Base-by-base conservation (phyloP, 2,113 vertebrate genomes). In the Castor canadensis region DNA sequence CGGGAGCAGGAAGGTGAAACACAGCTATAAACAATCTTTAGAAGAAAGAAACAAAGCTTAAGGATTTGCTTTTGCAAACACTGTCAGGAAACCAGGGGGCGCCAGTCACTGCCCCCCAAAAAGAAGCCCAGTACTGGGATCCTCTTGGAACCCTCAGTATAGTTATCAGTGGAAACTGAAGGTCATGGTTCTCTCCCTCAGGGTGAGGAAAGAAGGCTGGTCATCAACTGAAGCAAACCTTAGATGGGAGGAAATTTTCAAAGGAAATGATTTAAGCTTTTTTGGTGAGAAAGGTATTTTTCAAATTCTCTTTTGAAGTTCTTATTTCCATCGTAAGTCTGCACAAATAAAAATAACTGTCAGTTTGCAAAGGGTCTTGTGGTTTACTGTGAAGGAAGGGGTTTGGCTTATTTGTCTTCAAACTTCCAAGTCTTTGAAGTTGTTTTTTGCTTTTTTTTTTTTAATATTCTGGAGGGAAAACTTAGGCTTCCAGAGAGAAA, bases 301-400 rank as follows among this genome's bases (percentile, higher is more conserved):
- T 97, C 62, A 93, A 95, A 91, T 89, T 90, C 24, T 91, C 87
- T 79, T 96, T 95, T 95, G 94, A 96, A 95, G 91, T 89, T 95
- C 84, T 94, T 91, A 96, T 98, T 97, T 97, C 94, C 96, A 95
- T 95, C 71, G 81, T 67, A 91, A 96, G 91, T 94, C 76, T 95
- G 88, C 90, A 96, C 83, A 98, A 95, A 95, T 96, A 96, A 95
- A 98, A 98, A 97, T 94, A 95, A 97, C 90, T 88, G 93, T 87
- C 83, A 73, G 69, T 86, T 98, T 96, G 96, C 96, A 97, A 97
- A 96, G 82, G 67, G 88, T 92, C 81, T 81, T 86, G 94, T 32
- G 56, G 90, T 91, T 97, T 69, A 52, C 52, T 26, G 15, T 35
- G 26, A 73, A 86, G 66, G 56, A 87, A 64, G 88, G 54, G 49